Base-by-base conservation (phyloP, 2,113 vertebrate genomes). In the Caracal caracal region DNA sequence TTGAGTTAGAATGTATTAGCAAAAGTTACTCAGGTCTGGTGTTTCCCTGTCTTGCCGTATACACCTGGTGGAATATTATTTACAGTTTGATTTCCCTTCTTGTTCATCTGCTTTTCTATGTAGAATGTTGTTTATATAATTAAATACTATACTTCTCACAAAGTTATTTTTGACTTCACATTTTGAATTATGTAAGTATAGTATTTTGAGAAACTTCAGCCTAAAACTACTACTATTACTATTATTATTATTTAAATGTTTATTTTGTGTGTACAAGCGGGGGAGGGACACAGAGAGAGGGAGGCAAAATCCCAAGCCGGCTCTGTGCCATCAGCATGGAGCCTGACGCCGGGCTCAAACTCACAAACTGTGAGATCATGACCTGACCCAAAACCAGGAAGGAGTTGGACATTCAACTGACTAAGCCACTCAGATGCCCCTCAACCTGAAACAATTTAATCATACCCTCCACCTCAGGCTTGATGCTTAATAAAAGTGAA, bases 131-230 rank as follows among this genome's bases (percentile, higher is more conserved):
- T 49, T 82, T 92, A 49, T 92, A 49, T 73, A 92, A 78, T 79
- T 49, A 84, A 96, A 16, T 43, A 56, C 35, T 86, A 1, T 51
- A 53, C 43, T 78, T 73, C 20, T 89, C 87, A 82, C 26, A 80
- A 22, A 71, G 20, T 90, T 89, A 89, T 47, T 89, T 87, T 96
- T 90, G 30, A 80, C 37, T 59, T 66, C n/a, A 61, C 56, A 40
- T 89, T 93, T 94, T 93, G 6, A 88, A 92, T 89, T 92, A 3
- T 61, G 40, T 73, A 40, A 81, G 91, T 80, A 83, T 78, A 49
- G 17, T 43, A 5, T 87, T 83, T 90, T 93, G 28, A 91, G 66
- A 73, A 94, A 80, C 84, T 92, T 70, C 35, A 83, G 15, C 61
- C 37, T 84, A 56, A 95, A 88, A 49, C 24, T 19, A 19, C 19